Conservation (phyloP, 1,140 invertebrate species). For the Aphelinus certus region DNA sequence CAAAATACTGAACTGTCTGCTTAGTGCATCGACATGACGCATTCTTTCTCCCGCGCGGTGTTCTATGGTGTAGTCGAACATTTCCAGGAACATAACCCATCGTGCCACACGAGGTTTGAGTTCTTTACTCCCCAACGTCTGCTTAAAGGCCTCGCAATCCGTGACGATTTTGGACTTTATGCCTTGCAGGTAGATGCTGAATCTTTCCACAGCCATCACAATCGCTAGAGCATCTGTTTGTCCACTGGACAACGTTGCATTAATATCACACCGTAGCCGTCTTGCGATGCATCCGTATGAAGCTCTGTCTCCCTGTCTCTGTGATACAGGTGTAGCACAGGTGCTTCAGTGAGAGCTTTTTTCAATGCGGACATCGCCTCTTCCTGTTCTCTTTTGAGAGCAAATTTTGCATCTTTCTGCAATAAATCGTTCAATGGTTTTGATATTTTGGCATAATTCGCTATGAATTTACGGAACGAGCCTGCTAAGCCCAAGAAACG, state of each 20-base stretch:
- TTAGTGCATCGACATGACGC: constrained; percentile 3
- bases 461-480: constrained; percentile 41
- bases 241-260: constrained; percentile 45
- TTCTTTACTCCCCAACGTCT: not conserved
- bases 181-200: constrained; percentile 52
- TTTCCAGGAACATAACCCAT: not conserved
- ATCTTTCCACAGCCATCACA: constrained; percentile 35
- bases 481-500: constrained; percentile 34
- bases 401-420: constrained; percentile 13
- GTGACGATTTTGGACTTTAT: constrained; percentile 55
- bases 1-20: not conserved
- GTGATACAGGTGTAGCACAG: constrained; percentile 20
- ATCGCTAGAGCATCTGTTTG: constrained; percentile 42
- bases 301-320: constrained; percentile 36
- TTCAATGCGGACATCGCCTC: constrained; percentile 22
- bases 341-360: not conserved
- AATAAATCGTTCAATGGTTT: constrained; percentile 22
- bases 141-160: constrained; percentile 53
- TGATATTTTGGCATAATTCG: not conserved
- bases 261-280: constrained; percentile 52
- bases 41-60: not conserved
- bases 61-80: not conserved
- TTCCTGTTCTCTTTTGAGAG: not conserved
- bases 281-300: constrained; percentile 46
- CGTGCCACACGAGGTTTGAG: not conserved